A percentile compares a stretch with the other conserved stretches of the same genome.
Conservation (phyloP, 2,113 vertebrate genomes). For the Myotis brandtii region DNA sequence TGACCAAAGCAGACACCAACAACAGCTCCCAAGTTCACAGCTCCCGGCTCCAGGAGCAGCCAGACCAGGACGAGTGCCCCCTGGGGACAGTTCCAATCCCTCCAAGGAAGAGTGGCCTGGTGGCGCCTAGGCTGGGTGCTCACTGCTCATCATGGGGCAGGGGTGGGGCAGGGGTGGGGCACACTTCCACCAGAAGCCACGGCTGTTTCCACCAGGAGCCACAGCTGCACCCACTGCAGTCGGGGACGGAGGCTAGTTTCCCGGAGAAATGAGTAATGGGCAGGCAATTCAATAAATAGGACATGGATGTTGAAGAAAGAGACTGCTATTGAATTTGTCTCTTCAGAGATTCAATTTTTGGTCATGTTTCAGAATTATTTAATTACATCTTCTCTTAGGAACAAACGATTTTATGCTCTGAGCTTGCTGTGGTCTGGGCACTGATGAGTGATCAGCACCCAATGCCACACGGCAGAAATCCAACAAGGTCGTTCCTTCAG, state of each 20-base stretch:
- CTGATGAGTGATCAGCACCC: neutral
- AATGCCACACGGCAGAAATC: neutral
- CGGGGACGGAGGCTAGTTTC: neutral
- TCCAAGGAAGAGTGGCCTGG: neutral
- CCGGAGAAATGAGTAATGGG: neutral
- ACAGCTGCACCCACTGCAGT: neutral
- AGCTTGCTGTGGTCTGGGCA: slow-evolving; percentile 8
- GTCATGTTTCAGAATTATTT: slow-evolving; percentile 31
- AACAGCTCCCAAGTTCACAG: neutral
- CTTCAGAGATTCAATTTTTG: slow-evolving; percentile 40
- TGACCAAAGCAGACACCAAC: neutral
- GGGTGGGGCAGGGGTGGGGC: neutral
- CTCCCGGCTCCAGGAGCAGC: neutral
- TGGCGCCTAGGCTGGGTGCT: neutral
- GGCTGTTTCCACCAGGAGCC: neutral
- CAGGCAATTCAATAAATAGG: slow-evolving; percentile 8
- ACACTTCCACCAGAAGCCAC: neutral
- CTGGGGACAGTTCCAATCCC: neutral
- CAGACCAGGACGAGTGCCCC: fast-evolving
- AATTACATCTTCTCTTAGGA: slow-evolving; percentile 18
- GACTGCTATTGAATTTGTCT: slow-evolving; percentile 56
- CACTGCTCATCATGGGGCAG: neutral
- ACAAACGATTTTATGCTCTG: neutral
- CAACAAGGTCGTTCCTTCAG: neutral
- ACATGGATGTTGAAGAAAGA: neutral